Percentiles rank a stretch among this genome's conserved stretches.
phyloP scores from a whole-genome alignment of 2,113 vertebrate species.

The Eurystomus gularis region DNA sequence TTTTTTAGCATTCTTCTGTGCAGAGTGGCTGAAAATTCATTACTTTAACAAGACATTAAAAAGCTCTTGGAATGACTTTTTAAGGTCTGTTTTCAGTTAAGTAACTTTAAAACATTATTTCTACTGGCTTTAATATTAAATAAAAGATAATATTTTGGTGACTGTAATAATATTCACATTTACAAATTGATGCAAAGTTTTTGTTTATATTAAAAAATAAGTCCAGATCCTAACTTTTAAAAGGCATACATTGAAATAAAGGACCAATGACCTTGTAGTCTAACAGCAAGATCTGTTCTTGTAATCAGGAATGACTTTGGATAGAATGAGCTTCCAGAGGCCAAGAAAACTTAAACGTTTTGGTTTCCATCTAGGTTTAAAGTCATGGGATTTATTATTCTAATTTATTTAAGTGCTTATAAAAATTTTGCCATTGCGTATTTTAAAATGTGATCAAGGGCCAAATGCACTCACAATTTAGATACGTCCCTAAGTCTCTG shows the following conservation, averaged over 20 bases:
- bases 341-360: neutral
- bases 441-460: neutral
- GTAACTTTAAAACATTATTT: neutral
- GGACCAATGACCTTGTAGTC: neutral
- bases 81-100: neutral
- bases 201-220: neutral
- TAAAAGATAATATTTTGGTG: neutral
- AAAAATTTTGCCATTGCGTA: neutral
- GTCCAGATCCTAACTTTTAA: neutral
- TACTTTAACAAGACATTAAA: neutral
- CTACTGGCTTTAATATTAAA: neutral
- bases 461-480: neutral
- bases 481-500: neutral
- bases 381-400: neutral
- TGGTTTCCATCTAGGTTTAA: neutral
- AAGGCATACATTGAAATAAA: neutral
- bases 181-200: neutral
- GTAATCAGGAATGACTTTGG: neutral
- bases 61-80: neutral
- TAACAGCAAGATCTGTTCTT: neutral
- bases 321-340: conserved; percentile 1
- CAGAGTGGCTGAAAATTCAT: neutral
- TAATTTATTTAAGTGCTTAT: neutral
- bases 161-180: neutral
- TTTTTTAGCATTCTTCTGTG: neutral